Evolutionary conservation across 1,140 invertebrate genomes (phyloP), one percentile per base, ranked within the genome.

Genomic region (Cyrtorhinus lividipennis): DNA sequence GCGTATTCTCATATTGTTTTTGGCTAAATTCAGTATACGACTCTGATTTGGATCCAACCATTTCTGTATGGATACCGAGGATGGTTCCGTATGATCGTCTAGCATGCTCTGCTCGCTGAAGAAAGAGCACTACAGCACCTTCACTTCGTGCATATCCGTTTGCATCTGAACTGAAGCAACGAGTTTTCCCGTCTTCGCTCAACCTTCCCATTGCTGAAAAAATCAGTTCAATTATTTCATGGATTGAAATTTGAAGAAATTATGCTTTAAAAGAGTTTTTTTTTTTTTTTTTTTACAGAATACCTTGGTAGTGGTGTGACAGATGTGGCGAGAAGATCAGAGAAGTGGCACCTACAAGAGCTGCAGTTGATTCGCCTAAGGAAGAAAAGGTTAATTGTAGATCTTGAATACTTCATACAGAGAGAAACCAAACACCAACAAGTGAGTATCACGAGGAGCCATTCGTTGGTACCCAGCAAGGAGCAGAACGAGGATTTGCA

Each of bases 31-130:
- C 58, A 12, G 58, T 30, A n/a, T 2, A 59, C 5, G 58, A 30
- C 1, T 27, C 3, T 10, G 18, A 15, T 18, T 30, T 25, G 25
- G 58, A 26, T 2, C 58, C 58, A 30, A 22, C 27, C 27, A 2
- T 59, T 1, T 2, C 1, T 1, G 58, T 18, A 5, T 30, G 27
- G 2, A 59, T 59, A 13, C 58, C 58, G 2, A 59, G 22, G 8
- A 59, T 59, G 2, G 58, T 59, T 2, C 24, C 58, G 27, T 59
- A 59, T n/a, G 27, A 30, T 26, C 58, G 58, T 59, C 38, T 25
- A 1, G 83, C 81, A 61, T 75, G 69, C 15, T 70, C 68, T 1
- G 71, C 67, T 48, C 77, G 77, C 72, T 86, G 83, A 3, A 87
- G 66, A 64, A 80, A 78, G 23, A 86, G 71, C 0, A 76, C 79